Percentiles rank a stretch among this genome's conserved stretches.
Conservation (phyloP, 2,797 vertebrate species). For the Gymnothorax javanicus region DNA sequence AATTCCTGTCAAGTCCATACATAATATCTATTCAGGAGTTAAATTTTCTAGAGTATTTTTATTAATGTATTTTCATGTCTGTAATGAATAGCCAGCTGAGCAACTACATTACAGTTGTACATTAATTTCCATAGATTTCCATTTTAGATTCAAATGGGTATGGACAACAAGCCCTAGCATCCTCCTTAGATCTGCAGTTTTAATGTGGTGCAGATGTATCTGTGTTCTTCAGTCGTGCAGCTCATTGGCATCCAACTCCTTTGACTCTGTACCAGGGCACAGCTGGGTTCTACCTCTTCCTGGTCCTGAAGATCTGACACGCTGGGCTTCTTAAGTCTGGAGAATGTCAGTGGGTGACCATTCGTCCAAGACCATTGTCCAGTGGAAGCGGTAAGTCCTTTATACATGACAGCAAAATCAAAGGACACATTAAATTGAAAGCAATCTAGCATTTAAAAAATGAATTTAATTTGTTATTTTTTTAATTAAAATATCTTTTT, state of each 20-base stretch:
- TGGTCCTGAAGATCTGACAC: neutral
- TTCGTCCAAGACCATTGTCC: slow-evolving; percentile 53
- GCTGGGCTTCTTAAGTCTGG: slow-evolving; percentile 46
- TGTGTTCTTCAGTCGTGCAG: slow-evolving; percentile 50
- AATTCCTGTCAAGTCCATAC: neutral
- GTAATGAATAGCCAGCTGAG: neutral
- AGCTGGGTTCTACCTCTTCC: slow-evolving; percentile 42
- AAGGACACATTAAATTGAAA: neutral
- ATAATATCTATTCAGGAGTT: neutral
- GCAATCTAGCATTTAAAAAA: neutral
- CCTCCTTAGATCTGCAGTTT: slow-evolving; percentile 38
- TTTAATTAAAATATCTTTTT: too few relatives aligned
- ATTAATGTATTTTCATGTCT: neutral
- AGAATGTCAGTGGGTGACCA: slow-evolving; percentile 43
- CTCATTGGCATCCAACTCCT: slow-evolving; percentile 46
- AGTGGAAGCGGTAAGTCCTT: slow-evolving; percentile 48
- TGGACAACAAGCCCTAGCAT: neutral
- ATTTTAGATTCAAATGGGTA: neutral
- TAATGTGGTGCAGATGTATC: slow-evolving; percentile 49
- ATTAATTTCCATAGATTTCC: too few relatives aligned
- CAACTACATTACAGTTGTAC: neutral
- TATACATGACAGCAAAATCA: slow-evolving; percentile 43
- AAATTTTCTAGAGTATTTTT: neutral
- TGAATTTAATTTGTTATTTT: too few relatives aligned
- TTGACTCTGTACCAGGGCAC: slow-evolving; percentile 51